Evolutionary conservation across 2,888 invertebrate genomes (phyloP).

Genomic region (Timema cristinae): DNA sequence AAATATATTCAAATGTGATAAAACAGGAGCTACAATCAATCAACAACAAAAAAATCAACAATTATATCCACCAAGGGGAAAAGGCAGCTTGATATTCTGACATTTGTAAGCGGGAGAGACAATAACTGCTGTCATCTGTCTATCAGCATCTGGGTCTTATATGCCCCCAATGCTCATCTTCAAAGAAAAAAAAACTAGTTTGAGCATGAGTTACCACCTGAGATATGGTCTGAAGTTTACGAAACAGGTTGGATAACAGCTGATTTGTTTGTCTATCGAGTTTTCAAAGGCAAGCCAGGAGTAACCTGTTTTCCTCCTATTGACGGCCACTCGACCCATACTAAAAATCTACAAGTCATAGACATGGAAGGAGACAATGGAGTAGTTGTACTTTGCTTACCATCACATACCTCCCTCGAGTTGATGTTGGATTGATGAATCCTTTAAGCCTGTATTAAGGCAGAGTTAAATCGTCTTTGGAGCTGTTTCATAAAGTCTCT

Average conservation of each 20-base stretch:
- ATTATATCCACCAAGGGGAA: too few relatives aligned
- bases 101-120: neutral
- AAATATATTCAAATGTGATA: neutral
- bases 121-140: neutral
- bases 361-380: slow-evolving; percentile 32
- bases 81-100: neutral
- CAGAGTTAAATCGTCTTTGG: slow-evolving; percentile 31
- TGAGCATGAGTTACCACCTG: neutral
- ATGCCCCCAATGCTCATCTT: neutral
- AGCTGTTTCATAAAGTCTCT: slow-evolving; percentile 31
- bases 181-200: slow-evolving; percentile 22
- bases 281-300: slow-evolving; percentile 35
- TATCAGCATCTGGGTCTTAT: neutral
- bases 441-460: slow-evolving; percentile 28
- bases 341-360: slow-evolving; percentile 36
- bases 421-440: slow-evolving; percentile 17
- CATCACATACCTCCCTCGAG: slow-evolving; percentile 36
- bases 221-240: slow-evolving; percentile 19
- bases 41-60: neutral
- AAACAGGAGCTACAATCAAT: neutral
- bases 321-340: slow-evolving; percentile 40
- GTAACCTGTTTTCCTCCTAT: slow-evolving; percentile 38
- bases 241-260: slow-evolving; percentile 18
- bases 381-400: slow-evolving; percentile 35
- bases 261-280: slow-evolving; percentile 24